Conservation (phyloP, 2,113 vertebrate species). For the Galeopterus variegatus region DNA sequence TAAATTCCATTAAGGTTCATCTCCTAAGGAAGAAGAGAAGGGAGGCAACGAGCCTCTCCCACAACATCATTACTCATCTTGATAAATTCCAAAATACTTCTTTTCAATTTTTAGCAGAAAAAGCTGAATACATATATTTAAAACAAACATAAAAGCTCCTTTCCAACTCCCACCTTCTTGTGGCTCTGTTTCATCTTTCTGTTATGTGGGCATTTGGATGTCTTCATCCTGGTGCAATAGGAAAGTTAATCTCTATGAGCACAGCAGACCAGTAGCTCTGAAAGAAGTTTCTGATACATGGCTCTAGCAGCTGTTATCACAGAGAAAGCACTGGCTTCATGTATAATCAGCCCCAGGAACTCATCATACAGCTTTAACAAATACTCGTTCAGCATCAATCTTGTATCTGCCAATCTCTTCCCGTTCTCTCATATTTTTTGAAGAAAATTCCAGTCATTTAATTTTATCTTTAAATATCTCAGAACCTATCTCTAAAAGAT, state of each 20-base stretch:
- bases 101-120: slow-evolving; percentile 39
- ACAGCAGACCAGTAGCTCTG: not conserved
- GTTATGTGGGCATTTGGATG: not conserved
- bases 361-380: not conserved
- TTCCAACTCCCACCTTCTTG: not conserved
- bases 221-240: not conserved
- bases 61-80: not conserved
- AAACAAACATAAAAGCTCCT: slow-evolving; percentile 24
- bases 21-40: not conserved
- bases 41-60: not conserved
- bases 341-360: not conserved
- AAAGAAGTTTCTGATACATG: not conserved
- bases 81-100: not conserved
- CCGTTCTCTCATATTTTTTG: not conserved
- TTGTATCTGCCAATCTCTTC: not conserved
- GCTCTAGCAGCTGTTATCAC: not conserved
- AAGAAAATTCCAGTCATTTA: slow-evolving; percentile 29
- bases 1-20: not conserved
- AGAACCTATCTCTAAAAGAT: not conserved
- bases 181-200: not conserved
- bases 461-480: slow-evolving; percentile 32
- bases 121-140: not conserved
- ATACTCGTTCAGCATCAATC: not conserved
- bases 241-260: not conserved
- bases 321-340: not conserved